phyloP scores from a whole-genome alignment of 2,113 vertebrate genomes.

The Brachirus orientalis region DNA sequence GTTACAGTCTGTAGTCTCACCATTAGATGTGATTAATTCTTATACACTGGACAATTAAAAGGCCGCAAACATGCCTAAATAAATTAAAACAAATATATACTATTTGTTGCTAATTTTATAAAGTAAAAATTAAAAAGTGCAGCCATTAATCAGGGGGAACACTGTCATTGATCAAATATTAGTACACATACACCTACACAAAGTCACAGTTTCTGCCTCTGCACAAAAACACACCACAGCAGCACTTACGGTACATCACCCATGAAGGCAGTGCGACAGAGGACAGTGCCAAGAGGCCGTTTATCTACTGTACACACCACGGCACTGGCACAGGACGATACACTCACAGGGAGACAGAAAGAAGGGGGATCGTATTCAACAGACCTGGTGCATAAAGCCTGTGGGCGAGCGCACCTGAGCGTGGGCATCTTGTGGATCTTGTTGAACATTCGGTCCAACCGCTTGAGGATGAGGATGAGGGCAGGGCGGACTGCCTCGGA shows the following conservation, averaged over 20 bases:
- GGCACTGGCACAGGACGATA: conserved; percentile 70
- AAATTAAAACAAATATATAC: too few species aligned
- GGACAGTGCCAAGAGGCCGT: conserved; percentile 70
- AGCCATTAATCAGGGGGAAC: conserved; percentile 25
- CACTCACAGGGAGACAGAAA: conserved; percentile 64
- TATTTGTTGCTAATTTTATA: too few species aligned
- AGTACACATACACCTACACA: conserved; percentile 23
- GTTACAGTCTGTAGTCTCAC: too few species aligned
- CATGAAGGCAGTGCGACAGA: conserved; percentile 59
- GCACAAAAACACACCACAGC: conserved; percentile 62
- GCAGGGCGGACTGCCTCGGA: conserved; percentile 95
- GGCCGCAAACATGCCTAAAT: too few species aligned
- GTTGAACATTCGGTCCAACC: conserved; percentile 99
- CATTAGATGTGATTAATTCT: too few species aligned
- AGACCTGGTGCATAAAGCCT: conserved; percentile 83
- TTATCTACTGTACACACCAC: conserved; percentile 68
- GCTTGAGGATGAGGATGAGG: conserved; percentile 98
- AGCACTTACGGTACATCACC: conserved; percentile 70
- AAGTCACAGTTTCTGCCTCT: background rate
- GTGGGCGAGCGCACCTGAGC: conserved; percentile 91
- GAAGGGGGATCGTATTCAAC: conserved; percentile 63
- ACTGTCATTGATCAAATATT: conserved; percentile 12
- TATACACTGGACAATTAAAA: too few species aligned
- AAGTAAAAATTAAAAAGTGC: background rate
- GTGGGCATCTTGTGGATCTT: conserved; percentile 99